A percentile compares a stretch with the other conserved stretches of the same genome.
Conservation (phyloP, 2,797 vertebrate species). For the Poeciliopsis paucimaculata region DNA sequence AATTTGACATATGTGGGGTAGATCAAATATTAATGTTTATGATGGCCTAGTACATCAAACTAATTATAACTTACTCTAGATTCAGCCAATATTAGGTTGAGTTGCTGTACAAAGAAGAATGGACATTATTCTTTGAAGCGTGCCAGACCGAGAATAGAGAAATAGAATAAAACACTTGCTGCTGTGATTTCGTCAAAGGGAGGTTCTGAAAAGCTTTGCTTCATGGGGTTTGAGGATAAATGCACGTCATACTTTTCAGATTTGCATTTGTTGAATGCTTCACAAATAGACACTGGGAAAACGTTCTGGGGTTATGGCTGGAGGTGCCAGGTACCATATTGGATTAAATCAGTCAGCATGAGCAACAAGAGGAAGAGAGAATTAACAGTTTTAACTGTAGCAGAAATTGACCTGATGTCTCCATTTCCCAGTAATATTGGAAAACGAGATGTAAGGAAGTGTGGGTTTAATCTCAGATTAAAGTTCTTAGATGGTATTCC, state of each 20-base stretch:
- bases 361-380: constrained; percentile 26
- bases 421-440: neutral
- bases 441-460: constrained; percentile 43
- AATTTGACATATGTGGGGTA: neutral
- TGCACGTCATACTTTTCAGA: neutral
- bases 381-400: neutral
- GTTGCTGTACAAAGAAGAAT: neutral
- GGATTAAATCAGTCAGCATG: constrained; percentile 53
- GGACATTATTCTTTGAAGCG: neutral
- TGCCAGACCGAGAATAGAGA: neutral
- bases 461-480: constrained; percentile 73
- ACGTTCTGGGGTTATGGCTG: neutral
- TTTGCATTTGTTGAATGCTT: neutral
- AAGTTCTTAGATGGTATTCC: constrained; percentile 62
- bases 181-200: neutral
- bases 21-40: neutral
- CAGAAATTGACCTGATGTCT: neutral
- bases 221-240: neutral
- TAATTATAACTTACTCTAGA: neutral
- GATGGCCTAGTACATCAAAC: neutral
- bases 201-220: neutral
- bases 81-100: neutral
- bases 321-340: neutral
- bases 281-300: neutral
- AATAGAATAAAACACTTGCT: neutral